Percentiles rank a stretch among this genome's conserved stretches.
These are phyloP conservation scores for Notarius lentiginosus DNA, from an alignment of 2,113 vertebrate species.

Conservation along the genomic window DNA sequence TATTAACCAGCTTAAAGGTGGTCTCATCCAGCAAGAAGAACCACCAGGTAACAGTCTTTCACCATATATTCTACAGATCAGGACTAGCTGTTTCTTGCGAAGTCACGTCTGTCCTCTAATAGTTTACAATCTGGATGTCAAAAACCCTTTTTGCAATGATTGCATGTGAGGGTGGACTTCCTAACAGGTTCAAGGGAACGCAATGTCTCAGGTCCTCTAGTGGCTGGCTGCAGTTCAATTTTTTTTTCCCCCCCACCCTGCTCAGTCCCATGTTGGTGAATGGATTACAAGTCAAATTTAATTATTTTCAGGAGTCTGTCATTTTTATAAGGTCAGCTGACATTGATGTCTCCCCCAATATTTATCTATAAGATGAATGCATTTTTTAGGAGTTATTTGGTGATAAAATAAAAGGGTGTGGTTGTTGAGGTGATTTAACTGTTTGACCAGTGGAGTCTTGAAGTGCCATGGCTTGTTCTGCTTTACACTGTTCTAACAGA, in stretches of 20 bases:
- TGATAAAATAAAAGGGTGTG: too few relatives aligned
- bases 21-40: slow-evolving; percentile 67
- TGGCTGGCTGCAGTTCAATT: background rate
- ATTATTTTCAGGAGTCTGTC: background rate
- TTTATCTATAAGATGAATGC: too few relatives aligned
- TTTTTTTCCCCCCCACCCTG: background rate
- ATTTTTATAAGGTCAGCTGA: background rate
- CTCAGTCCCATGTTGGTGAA: background rate
- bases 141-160: background rate
- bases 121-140: background rate
- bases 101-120: background rate
- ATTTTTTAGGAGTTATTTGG: too few relatives aligned
- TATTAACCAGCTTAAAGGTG: slow-evolving; percentile 79
- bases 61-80: background rate
- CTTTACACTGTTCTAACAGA: background rate
- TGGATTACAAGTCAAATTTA: background rate
- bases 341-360: background rate
- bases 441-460: too few relatives aligned
- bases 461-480: background rate
- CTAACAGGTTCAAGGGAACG: background rate
- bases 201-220: background rate
- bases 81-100: background rate
- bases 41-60: slow-evolving; percentile 56
- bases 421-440: too few relatives aligned
- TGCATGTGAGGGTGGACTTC: background rate